These are phyloP conservation scores for Octodon degus DNA, from an alignment of 2,113 vertebrate species.

Conservation along the genomic window DNA sequence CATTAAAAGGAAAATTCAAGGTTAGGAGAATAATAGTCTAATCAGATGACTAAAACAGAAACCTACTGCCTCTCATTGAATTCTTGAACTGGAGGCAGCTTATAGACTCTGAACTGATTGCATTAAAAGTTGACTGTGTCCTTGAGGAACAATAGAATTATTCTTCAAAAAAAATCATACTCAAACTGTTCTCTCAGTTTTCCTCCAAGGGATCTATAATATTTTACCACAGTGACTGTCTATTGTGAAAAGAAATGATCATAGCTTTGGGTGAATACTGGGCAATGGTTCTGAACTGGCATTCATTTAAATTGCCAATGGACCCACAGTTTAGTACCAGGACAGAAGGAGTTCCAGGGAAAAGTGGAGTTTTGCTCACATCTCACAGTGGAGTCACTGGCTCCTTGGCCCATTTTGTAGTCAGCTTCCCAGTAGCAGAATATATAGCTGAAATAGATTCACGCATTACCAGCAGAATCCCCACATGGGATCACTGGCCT, in stretches of 20 bases:
- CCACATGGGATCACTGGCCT: not conserved
- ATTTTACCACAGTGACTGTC: not conserved
- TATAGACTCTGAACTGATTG: not conserved
- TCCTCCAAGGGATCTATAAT: not conserved
- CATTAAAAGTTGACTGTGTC: not conserved
- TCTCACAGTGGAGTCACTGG: not conserved
- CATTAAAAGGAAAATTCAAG: not conserved
- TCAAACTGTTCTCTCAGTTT: not conserved
- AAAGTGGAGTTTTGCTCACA: not conserved
- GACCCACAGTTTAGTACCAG: not conserved
- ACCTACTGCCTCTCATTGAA: not conserved
- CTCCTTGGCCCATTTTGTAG: not conserved
- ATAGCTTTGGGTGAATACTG: not conserved
- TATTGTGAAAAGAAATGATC: not conserved
- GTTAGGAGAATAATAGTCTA: not conserved
- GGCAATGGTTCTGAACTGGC: not conserved
- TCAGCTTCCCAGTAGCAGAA: not conserved
- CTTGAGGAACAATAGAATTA: not conserved
- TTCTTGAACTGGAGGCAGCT: not conserved
- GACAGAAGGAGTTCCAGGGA: rapidly evolving
- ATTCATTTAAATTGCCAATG: not conserved
- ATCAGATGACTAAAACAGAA: not conserved
- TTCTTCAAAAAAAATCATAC: not conserved
- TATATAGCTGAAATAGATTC: not conserved
- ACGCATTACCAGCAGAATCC: not conserved